Conservation (phyloP, 2,113 vertebrate species). For the Paraplagusia blochii region DNA sequence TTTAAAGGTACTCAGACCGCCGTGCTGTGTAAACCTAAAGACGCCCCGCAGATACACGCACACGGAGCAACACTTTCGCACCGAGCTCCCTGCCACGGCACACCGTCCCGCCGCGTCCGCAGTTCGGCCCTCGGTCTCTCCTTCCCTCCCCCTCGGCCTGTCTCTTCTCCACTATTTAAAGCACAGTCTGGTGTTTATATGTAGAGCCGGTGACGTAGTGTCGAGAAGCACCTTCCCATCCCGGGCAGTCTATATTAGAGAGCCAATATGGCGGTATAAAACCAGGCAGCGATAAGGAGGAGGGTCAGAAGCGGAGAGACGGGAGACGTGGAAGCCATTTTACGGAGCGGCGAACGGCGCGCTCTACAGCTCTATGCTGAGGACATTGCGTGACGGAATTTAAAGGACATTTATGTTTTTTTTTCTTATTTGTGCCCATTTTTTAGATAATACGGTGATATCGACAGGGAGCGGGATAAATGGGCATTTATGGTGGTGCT, state of each 20-base stretch:
- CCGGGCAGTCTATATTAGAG: slow-evolving; percentile 98
- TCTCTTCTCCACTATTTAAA: slow-evolving; percentile 90
- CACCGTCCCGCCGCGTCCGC: slow-evolving; percentile 39
- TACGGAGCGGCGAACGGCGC: slow-evolving; percentile 56
- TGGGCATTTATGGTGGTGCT: slow-evolving; percentile 33
- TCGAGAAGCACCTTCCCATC: slow-evolving; percentile 96
- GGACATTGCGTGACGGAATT: slow-evolving; percentile 13
- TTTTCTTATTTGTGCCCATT: slow-evolving; percentile 9
- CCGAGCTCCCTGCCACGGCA: not conserved
- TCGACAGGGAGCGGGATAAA: slow-evolving; percentile 8
- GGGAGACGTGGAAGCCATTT: slow-evolving; percentile 77
- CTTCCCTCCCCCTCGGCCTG: slow-evolving; percentile 49
- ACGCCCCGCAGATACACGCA: not conserved
- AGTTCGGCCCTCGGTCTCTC: slow-evolving; percentile 25
- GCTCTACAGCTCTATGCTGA: slow-evolving; percentile 11
- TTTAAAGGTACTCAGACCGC: too few relatives aligned
- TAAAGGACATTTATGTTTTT: slow-evolving; percentile 25
- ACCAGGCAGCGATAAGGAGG: slow-evolving; percentile 87
- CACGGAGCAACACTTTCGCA: not conserved
- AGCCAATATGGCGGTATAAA: slow-evolving; percentile 96
- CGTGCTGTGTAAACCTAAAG: not conserved
- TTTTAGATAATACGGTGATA: not conserved
- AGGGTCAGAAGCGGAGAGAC: slow-evolving; percentile 84
- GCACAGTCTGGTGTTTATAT: slow-evolving; percentile 93
- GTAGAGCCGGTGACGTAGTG: slow-evolving; percentile 93